Conservation (phyloP, 2,888 invertebrate genomes). For the Eugnorisma glareosa region DNA sequence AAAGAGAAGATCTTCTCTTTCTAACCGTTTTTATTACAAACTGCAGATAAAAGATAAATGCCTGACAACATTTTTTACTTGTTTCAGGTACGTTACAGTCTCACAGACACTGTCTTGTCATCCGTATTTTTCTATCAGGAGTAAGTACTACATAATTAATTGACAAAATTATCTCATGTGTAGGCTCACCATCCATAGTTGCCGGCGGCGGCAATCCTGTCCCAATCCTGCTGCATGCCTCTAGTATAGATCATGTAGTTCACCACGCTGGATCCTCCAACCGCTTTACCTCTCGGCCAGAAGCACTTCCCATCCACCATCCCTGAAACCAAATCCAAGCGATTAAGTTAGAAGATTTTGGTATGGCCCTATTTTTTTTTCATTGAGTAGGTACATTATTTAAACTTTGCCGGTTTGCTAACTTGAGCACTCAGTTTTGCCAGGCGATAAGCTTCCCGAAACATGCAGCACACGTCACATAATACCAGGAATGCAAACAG, state of each 20-base stretch:
- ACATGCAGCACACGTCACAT: neutral
- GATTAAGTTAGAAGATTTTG: constrained; percentile 12
- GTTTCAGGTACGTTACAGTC: constrained; percentile 56
- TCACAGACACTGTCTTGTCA: neutral
- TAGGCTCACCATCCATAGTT: constrained; percentile 92
- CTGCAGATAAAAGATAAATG: neutral
- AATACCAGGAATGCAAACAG: neutral
- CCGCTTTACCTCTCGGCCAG: constrained; percentile 88
- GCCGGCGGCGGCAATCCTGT: constrained; percentile 92
- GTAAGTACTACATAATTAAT: constrained; percentile 26
- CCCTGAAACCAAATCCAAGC: constrained; percentile 72
- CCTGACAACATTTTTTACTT: neutral
- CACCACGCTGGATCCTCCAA: constrained; percentile 89
- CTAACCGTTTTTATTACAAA: neutral
- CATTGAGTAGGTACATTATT: neutral
- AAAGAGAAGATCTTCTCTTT: neutral
- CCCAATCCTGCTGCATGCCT: constrained; percentile 92
- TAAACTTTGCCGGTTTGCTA: neutral
- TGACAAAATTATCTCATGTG: neutral
- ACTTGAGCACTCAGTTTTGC: neutral
- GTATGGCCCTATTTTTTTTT: constrained; percentile 12
- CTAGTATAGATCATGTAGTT: constrained; percentile 92
- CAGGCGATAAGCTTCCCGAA: neutral
- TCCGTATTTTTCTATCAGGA: neutral
- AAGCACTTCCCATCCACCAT: constrained; percentile 83